Conservation (phyloP, 2,797 vertebrate species). For the Denticeps clupeoides region DNA sequence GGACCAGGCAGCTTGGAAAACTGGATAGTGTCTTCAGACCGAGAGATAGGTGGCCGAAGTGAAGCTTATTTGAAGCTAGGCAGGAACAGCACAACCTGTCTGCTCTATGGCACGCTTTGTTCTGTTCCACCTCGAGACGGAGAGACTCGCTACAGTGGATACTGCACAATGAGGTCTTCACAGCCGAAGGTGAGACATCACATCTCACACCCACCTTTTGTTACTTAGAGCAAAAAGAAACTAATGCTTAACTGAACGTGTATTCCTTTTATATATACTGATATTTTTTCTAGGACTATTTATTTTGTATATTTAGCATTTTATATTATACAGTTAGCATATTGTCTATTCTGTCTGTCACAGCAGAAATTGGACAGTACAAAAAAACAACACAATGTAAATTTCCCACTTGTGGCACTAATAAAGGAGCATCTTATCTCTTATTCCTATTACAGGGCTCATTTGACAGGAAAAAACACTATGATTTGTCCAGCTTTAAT, state of each 20-base stretch:
- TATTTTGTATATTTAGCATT: too few relatives aligned
- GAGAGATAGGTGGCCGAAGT: slow-evolving; percentile 81
- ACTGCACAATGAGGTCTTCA: slow-evolving; percentile 73
- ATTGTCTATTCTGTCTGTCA: too few relatives aligned
- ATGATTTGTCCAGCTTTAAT: slow-evolving; percentile 84
- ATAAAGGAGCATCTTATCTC: neutral
- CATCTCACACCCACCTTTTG: too few relatives aligned
- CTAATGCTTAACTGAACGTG: too few relatives aligned
- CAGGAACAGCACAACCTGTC: slow-evolving; percentile 67
- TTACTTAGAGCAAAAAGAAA: too few relatives aligned
- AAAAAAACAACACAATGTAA: too few relatives aligned
- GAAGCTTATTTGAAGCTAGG: slow-evolving; percentile 66
- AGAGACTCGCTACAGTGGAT: slow-evolving; percentile 81
- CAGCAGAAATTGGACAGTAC: too few relatives aligned
- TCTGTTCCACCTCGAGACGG: slow-evolving; percentile 71
- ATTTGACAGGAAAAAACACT: slow-evolving; percentile 67
- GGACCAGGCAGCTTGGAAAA: slow-evolving; percentile 70
- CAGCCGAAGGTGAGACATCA: slow-evolving; percentile 60
- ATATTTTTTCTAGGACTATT: too few relatives aligned
- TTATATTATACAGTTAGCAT: too few relatives aligned
- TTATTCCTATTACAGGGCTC: slow-evolving; percentile 48
- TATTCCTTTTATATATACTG: too few relatives aligned
- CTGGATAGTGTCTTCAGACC: slow-evolving; percentile 80
- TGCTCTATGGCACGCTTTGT: slow-evolving; percentile 73
- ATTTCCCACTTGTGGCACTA: neutral